Conservation (phyloP, 2,888 invertebrate species). For the Protophormia terraenovae region DNA sequence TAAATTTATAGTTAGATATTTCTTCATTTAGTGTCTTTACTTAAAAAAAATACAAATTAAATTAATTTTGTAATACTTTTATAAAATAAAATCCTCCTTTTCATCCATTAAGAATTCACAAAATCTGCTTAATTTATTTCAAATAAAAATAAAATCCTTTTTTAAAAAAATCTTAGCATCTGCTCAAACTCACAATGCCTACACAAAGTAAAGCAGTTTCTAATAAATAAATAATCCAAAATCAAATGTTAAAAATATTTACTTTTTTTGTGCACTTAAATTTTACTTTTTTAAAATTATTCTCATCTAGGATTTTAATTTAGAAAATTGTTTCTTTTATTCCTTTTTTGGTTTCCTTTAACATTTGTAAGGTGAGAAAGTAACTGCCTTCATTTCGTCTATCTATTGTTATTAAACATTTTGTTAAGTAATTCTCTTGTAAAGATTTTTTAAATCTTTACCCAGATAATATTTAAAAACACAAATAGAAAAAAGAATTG, state of each 20-base stretch:
- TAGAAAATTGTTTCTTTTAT: conserved; percentile 44
- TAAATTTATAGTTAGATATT: too few species aligned
- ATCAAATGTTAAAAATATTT: not conserved
- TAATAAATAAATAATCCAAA: not conserved
- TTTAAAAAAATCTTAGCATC: not conserved
- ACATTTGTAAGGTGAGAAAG: conserved; percentile 58
- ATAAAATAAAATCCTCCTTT: too few species aligned
- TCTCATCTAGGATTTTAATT: conserved; percentile 49
- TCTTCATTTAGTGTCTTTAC: too few species aligned
- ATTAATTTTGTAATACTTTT: too few species aligned
- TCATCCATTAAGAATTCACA: too few species aligned
- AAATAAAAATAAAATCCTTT: too few species aligned
- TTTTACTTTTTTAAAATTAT: not conserved
- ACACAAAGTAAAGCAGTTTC: not conserved
- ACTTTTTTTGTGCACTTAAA: not conserved
- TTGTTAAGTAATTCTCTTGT: conserved; percentile 4
- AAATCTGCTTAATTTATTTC: too few species aligned
- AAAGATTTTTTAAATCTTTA: not conserved
- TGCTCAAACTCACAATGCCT: not conserved
- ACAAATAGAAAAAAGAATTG: not conserved
- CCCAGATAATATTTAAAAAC: conserved; percentile 29
- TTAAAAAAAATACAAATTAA: too few species aligned
- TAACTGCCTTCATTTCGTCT: not conserved
- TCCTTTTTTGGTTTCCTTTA: not conserved
- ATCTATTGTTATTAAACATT: not conserved